Conservation (phyloP, 2,113 vertebrate genomes). For the Rhea pennata region DNA sequence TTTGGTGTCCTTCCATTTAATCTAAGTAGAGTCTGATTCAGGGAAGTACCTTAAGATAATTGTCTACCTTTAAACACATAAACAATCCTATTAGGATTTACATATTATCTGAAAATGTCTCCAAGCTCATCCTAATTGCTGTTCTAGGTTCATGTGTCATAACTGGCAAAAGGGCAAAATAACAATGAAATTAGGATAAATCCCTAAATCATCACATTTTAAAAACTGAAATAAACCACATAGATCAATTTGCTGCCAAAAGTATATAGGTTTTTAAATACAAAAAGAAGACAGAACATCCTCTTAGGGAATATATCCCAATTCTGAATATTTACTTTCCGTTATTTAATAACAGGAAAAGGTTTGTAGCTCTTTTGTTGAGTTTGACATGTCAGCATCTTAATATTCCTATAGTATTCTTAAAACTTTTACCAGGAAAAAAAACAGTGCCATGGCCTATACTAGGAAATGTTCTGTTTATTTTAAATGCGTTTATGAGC, state of each 20-base stretch:
- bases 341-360: conserved; percentile 85
- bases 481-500: conserved; percentile 73
- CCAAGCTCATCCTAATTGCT: conserved; percentile 27
- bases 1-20: neutral
- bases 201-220: conserved; percentile 76
- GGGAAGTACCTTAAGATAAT: neutral
- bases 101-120: conserved; percentile 32
- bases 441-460: conserved; percentile 70
- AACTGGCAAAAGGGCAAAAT: conserved; percentile 55
- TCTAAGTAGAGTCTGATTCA: neutral
- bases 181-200: conserved; percentile 67
- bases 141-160: conserved; percentile 2
- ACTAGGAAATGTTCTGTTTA: conserved; percentile 78
- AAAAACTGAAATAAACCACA: conserved; percentile 72
- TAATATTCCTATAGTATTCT: conserved; percentile 77
- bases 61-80: neutral
- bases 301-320: conserved; percentile 79
- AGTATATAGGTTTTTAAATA: conserved; percentile 65
- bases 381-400: conserved; percentile 81
- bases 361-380: conserved; percentile 78
- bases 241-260: conserved; percentile 73
- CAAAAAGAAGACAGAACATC: conserved; percentile 78
- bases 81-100: neutral
- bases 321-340: conserved; percentile 81
- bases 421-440: conserved; percentile 79